A percentile compares a stretch with the other conserved stretches of the same genome.
Conservation (phyloP, 2,888 invertebrate genomes). For the Phengaris alcon region DNA sequence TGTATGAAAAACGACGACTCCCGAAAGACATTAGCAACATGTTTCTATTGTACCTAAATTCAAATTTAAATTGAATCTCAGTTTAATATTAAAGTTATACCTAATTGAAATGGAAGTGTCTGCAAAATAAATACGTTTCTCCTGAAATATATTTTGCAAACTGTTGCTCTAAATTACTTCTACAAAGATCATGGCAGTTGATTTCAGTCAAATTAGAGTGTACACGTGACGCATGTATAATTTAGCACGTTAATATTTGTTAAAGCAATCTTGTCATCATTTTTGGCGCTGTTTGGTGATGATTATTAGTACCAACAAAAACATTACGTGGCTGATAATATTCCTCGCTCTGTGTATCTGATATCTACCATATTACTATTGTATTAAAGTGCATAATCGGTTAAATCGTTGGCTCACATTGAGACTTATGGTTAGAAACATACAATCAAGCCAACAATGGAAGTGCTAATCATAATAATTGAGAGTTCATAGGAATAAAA, state of each 20-base stretch:
- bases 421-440: not conserved
- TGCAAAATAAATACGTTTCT: not conserved
- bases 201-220: conserved; percentile 48
- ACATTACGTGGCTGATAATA: not conserved
- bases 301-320: conserved; percentile 9
- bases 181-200: conserved; percentile 32
- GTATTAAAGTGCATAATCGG: conserved; percentile 5
- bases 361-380: not conserved
- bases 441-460: conserved; percentile 22
- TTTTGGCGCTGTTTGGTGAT: conserved; percentile 19
- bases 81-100: too few relatives aligned
- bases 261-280: conserved; percentile 43
- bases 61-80: too few relatives aligned
- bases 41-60: too few relatives aligned
- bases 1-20: too few relatives aligned
- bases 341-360: not conserved
- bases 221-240: conserved; percentile 50
- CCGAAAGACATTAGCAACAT: too few relatives aligned
- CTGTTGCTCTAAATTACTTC: not conserved
- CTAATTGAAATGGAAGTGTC: too few relatives aligned
- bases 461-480: conserved; percentile 27
- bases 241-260: conserved; percentile 47
- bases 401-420: not conserved
- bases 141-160: conserved; percentile 3
- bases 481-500: conserved; percentile 13